Conservation (phyloP, 2,888 invertebrate genomes). For the Andrena fulva region DNA sequence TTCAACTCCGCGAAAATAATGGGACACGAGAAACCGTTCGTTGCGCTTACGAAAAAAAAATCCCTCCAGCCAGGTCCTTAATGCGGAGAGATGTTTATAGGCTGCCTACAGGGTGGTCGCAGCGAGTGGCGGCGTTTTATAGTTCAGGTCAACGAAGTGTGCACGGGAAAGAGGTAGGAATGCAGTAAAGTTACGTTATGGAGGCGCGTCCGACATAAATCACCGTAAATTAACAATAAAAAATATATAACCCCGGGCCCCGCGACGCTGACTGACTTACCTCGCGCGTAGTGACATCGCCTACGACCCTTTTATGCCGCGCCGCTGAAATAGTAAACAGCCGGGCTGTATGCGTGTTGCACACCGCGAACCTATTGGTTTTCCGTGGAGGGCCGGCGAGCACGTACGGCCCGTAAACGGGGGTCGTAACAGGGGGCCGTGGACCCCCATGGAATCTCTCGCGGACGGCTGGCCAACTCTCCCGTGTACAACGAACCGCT, state of each 20-base stretch:
- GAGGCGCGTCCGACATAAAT: constrained; percentile 72
- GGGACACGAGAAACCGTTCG: constrained; percentile 35
- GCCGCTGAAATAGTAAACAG: constrained; percentile 71
- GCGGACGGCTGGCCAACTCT: constrained; percentile 59
- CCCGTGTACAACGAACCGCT: constrained; percentile 38
- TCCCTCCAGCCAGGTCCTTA: constrained; percentile 44
- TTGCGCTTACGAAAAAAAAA: constrained; percentile 50
- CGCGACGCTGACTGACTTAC: constrained; percentile 56
- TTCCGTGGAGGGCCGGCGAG: constrained; percentile 55
- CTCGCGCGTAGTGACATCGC: constrained; percentile 46
- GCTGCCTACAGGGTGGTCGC: constrained; percentile 40
- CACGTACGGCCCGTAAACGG: constrained; percentile 73
- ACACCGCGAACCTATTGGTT: constrained; percentile 60
- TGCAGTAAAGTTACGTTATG: constrained; percentile 62
- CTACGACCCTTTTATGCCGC: constrained; percentile 55
- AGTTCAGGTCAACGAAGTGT: constrained; percentile 50
- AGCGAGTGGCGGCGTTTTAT: constrained; percentile 17
- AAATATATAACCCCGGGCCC: constrained; percentile 71
- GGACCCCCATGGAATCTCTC: constrained; percentile 64
- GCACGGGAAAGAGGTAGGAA: constrained; percentile 41
- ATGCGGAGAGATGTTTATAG: constrained; percentile 48
- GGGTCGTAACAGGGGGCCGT: constrained; percentile 69
- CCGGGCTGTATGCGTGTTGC: constrained; percentile 47
- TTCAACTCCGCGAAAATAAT: constrained; percentile 17
- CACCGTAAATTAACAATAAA: constrained; percentile 77